Evolutionary conservation across 1,140 invertebrate genomes (phyloP), one percentile per base, ranked within the genome.

Genomic region (Portunus trituberculatus): DNA sequence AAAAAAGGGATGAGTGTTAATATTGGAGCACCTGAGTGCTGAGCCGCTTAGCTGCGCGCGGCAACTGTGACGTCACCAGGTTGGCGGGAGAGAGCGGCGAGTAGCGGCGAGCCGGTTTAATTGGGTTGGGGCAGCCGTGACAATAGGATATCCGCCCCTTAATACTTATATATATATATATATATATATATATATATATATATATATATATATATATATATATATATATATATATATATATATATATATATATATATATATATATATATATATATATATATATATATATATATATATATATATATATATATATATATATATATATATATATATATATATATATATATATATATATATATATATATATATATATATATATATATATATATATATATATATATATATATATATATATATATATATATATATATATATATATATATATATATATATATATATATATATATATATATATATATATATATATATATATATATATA

Each of bases 401-500:
- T 93, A 83, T 93, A 83, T 83, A 93, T 93, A 83, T 93, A 83
- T 93, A 93, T 93, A 83, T 93, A 93, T 93, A 93, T 93, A 93
- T 93, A 93, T 93, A 83, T 93, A 83, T 93, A 83, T 93, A 83
- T 84, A 93, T 93, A 93, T 93, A 93, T 93, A 93, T 93, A 93
- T 93, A 93, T 93, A 93, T 93, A 84, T 93, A 93, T 93, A 93
- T 93, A 93, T 93, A 93, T 93, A 93, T 93, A 93, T 93, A 93
- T 93, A 93, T 84, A 93, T 93, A 93, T 83, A 83, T 83, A 32
- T 93, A 93, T 93, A 84, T 93, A 93, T 93, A 39, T 52, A 91
- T 91, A 93, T 93, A 16, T 93, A 83, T 93, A 83, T 93, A 83
- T 84, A 93, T 93, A 84, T 93, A 32, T 93, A 93, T 93, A 93